Base-by-base conservation (phyloP, 2,113 vertebrate species). In the Ceuthmochares aereus region DNA sequence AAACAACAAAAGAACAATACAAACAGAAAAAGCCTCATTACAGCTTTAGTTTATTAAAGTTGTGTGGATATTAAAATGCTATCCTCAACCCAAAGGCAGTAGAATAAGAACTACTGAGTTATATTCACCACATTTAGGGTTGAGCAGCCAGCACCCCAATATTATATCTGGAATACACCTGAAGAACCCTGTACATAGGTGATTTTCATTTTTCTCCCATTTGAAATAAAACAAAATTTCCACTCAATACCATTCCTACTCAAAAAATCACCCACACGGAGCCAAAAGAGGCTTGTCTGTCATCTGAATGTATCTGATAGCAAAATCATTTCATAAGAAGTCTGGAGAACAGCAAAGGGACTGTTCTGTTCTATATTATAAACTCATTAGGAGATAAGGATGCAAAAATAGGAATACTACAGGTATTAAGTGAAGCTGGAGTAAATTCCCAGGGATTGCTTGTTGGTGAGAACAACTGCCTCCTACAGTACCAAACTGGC, bases 381-480 rank as follows among this genome's bases (percentile, higher is more conserved):
- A 97, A 93, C 56, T 93, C 74, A 68, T 93, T 84, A 94, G 74
- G 79, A 95, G 80, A 93, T 93, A 96, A 72, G 51, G 58, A 75
- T 37, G 49, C 89, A 90, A 92, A 87, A 97, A 20, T 2, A 90
- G 78, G 74, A 91, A 89, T 77, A 88, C 69, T 58, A 40, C 80
- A 91, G 83, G 94, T 95, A 94, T 74, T 78, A 81, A 87, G 76
- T 84, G 80, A 69, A 97, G 91, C 86, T 87, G 84, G 74, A 88
- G 34, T 43, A 40, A 78, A 80, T 73, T 89, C 79, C 84, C 79
- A 42, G 0, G 1, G 69, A 87, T 14, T 69, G 82, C 62, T 75
- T 52, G 30, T 43, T 94, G 62, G 27, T 45, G 36, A 69, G 18
- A 83, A 63, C 14, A 67, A 47, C 54, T 81, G 14, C 66, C 76